Percentiles rank a stretch among this genome's conserved stretches.
Evolutionary conservation across 2,888 invertebrate species (phyloP).

Genomic region (Tenthredo distinguenda): DNA sequence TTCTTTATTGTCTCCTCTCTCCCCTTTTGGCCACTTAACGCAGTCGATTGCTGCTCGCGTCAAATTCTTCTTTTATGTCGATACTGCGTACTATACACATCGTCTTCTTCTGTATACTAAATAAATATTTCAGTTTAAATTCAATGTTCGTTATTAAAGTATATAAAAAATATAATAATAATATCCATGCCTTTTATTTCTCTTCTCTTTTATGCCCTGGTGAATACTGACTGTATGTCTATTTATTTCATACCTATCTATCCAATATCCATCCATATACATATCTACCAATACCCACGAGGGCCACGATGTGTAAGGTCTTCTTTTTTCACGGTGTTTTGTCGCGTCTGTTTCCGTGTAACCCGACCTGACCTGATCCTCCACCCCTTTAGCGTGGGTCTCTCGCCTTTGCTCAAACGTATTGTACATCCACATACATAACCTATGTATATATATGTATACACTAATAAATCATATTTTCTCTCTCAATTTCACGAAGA

Average conservation of each 20-base stretch:
- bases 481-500: slow-evolving; percentile 16
- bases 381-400: not conserved
- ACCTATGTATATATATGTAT: not conserved
- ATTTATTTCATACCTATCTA: not conserved
- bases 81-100: not conserved
- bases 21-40: not conserved
- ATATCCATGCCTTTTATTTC: not conserved
- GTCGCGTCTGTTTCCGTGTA: slow-evolving; percentile 2
- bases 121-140: not conserved
- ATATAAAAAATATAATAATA: not conserved
- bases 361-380: not conserved
- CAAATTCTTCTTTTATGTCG: not conserved
- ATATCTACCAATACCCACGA: not conserved
- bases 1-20: not conserved
- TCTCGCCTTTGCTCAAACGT: not conserved
- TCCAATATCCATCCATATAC: not conserved
- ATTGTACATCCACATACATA: not conserved
- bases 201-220: not conserved
- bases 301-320: not conserved
- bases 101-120: not conserved
- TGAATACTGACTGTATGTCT: not conserved
- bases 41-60: not conserved
- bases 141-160: not conserved
- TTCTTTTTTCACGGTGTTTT: slow-evolving; percentile 2
- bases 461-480: not conserved